Conservation (phyloP, 2,797 vertebrate species). For the Limosa lapponica region DNA sequence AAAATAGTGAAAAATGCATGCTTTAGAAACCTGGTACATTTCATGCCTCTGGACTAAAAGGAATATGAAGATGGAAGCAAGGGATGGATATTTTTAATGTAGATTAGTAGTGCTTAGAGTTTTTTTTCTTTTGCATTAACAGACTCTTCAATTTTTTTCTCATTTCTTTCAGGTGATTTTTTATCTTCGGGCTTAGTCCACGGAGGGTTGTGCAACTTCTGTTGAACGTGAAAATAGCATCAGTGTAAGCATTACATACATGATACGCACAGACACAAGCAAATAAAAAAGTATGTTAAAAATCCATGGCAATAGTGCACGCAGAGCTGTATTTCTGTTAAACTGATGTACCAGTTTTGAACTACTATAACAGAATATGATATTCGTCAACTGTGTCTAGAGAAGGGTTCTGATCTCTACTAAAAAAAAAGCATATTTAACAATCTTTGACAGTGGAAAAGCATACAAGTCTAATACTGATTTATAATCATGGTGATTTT, state of each 20-base stretch:
- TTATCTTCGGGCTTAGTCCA: conserved; percentile 69
- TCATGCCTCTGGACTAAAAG: conserved; percentile 75
- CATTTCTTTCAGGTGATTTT: conserved; percentile 52
- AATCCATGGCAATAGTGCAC: not conserved
- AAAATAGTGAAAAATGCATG: conserved; percentile 80
- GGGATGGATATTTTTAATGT: not conserved
- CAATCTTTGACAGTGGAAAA: not conserved
- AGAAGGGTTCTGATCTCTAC: not conserved
- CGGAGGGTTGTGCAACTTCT: conserved; percentile 71
- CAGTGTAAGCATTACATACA: not conserved
- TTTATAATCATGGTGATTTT: not conserved
- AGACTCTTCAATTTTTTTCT: conserved; percentile 39
- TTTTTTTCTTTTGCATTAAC: conserved; percentile 65
- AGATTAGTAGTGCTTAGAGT: conserved; percentile 44
- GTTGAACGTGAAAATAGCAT: conserved; percentile 39
- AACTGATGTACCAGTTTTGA: not conserved
- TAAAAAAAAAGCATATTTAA: not conserved
- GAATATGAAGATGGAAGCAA: conserved; percentile 57
- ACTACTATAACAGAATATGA: not conserved
- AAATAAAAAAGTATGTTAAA: not conserved
- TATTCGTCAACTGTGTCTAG: not conserved
- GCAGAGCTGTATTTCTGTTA: not conserved
- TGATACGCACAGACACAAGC: rapidly evolving
- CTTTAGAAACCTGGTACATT: conserved; percentile 74
- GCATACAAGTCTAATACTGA: not conserved